Conservation (phyloP, 2,113 vertebrate species). For the Condylura cristata region DNA sequence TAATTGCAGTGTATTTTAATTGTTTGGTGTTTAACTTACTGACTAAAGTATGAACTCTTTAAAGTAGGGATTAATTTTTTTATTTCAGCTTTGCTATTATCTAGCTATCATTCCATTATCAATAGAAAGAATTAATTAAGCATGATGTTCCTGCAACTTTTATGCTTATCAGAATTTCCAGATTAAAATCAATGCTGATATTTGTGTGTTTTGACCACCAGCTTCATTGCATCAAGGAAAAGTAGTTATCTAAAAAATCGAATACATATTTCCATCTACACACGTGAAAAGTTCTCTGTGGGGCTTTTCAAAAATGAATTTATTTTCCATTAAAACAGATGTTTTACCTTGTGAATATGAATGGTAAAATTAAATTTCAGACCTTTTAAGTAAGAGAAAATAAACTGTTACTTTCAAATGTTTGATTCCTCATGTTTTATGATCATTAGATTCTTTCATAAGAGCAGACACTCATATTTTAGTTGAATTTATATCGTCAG, state of each 20-base stretch:
- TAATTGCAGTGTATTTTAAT: neutral
- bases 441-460: slow-evolving; percentile 8
- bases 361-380: slow-evolving; percentile 44
- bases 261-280: slow-evolving; percentile 63
- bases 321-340: slow-evolving; percentile 72
- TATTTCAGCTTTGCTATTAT: neutral
- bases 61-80: neutral
- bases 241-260: slow-evolving; percentile 62
- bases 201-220: slow-evolving; percentile 4
- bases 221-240: slow-evolving; percentile 38
- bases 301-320: slow-evolving; percentile 42
- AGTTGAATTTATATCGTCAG: neutral
- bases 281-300: slow-evolving; percentile 55
- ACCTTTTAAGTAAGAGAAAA: slow-evolving; percentile 59
- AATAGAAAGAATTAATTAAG: slow-evolving; percentile 8
- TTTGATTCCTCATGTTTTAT: slow-evolving; percentile 60
- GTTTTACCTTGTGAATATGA: slow-evolving; percentile 57
- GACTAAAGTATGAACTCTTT: neutral
- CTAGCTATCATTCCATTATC: neutral
- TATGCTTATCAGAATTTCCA: neutral
- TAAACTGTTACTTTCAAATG: slow-evolving; percentile 28
- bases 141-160: neutral
- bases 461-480: neutral
- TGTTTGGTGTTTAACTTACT: neutral
- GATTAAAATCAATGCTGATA: neutral